A percentile compares a stretch with the other conserved stretches of the same genome.
Evolutionary conservation across 1,140 invertebrate species (phyloP).

Genomic region (Muscidifurax raptorellus): DNA sequence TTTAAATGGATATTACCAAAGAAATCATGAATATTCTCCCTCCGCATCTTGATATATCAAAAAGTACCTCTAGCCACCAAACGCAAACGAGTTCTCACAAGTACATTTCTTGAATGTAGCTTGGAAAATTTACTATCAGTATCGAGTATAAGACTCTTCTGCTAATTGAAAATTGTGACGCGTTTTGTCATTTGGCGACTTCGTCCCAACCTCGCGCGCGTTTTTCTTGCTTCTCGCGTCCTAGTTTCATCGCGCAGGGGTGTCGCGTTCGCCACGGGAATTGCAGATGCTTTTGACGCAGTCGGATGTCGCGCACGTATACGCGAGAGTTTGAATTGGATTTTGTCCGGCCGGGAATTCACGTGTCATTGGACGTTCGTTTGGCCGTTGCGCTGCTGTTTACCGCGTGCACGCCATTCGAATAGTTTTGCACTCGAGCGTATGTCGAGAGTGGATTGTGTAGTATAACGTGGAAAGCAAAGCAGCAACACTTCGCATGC

Average conservation of each 20-base stretch:
- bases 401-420: neutral
- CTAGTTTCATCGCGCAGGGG: neutral
- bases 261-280: neutral
- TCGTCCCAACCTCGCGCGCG: neutral
- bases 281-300: neutral
- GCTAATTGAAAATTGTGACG: conserved; percentile 31
- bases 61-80: conserved; percentile 8
- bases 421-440: neutral
- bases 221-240: neutral
- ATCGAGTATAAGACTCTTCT: neutral
- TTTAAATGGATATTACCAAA: neutral
- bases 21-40: neutral
- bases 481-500: neutral
- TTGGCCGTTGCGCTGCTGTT: neutral
- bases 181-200: neutral
- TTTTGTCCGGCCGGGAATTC: neutral
- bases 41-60: neutral
- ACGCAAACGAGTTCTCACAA: neutral
- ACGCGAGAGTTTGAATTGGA: neutral
- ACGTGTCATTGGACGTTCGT: neutral
- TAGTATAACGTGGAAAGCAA: neutral
- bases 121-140: conserved; percentile 25
- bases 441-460: neutral
- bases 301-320: neutral
- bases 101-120: neutral